These are phyloP conservation scores for Xenops minutus DNA, from an alignment of 2,797 vertebrate genomes.

Conservation along the genomic window DNA sequence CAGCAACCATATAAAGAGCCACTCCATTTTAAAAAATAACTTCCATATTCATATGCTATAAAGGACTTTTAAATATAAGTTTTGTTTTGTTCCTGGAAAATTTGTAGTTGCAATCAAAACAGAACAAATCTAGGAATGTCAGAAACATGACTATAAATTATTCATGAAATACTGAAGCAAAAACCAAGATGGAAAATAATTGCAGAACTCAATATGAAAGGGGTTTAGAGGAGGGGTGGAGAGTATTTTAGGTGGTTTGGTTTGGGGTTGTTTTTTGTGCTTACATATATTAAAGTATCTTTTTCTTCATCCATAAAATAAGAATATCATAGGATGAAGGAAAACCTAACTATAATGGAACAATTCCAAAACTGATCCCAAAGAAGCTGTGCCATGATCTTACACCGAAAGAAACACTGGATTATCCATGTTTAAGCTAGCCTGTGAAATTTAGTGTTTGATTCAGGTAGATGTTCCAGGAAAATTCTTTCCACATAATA, in stretches of 20 bases:
- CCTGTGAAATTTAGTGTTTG: background rate
- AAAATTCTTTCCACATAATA: background rate
- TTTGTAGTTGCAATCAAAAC: background rate
- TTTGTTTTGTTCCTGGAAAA: background rate
- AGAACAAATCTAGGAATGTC: background rate
- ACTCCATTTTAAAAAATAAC: background rate
- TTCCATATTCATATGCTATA: background rate
- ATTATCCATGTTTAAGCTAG: background rate
- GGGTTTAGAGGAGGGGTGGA: background rate
- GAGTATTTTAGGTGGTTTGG: background rate
- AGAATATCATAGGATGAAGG: background rate
- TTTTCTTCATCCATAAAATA: background rate
- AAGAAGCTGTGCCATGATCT: background rate
- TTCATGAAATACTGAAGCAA: background rate
- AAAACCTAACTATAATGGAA: background rate
- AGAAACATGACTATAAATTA: background rate
- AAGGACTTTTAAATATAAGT: background rate
- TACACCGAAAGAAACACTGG: background rate
- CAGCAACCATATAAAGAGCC: background rate
- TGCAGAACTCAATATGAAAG: background rate
- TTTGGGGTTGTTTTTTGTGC: background rate
- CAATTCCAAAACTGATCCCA: background rate
- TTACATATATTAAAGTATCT: background rate
- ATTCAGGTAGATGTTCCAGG: background rate
- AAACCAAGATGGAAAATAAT: background rate